Evolutionary conservation across 2,888 invertebrate genomes (phyloP).

Genomic region (Tridacna gigas): DNA sequence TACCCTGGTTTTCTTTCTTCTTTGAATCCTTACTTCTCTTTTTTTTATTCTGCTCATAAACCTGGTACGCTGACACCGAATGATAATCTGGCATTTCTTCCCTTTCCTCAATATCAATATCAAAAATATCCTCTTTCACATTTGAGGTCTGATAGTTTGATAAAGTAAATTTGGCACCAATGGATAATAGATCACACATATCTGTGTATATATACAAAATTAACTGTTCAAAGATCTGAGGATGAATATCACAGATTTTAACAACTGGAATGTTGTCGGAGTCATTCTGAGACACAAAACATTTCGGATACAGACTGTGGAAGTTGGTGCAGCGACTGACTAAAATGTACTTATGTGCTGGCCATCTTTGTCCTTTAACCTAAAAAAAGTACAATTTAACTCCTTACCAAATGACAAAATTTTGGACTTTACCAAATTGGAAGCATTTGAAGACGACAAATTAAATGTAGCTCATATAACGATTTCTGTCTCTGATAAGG

Average conservation of each 20-base stretch:
- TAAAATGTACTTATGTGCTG: constrained; percentile 91
- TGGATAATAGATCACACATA: constrained; percentile 88
- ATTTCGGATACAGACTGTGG: constrained; percentile 75
- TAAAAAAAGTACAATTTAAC: constrained; percentile 76
- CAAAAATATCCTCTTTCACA: constrained; percentile 58
- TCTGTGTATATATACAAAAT: constrained; percentile 90
- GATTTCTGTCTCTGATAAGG: too few relatives aligned
- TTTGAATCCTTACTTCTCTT: constrained; percentile 73
- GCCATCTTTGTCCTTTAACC: constrained; percentile 88
- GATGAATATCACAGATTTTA: constrained; percentile 87
- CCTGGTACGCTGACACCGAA: constrained; percentile 70
- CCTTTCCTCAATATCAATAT: constrained; percentile 26
- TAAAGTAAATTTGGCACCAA: constrained; percentile 82
- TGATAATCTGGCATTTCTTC: constrained; percentile 39
- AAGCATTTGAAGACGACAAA: too few relatives aligned
- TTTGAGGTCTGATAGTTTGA: constrained; percentile 65
- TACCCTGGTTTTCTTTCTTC: constrained; percentile 54
- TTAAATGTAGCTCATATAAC: too few relatives aligned
- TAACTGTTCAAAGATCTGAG: constrained; percentile 90
- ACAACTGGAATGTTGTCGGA: constrained; percentile 81
- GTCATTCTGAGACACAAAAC: constrained; percentile 31
- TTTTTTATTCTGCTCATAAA: constrained; percentile 65
- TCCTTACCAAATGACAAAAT: too few relatives aligned
- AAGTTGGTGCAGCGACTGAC: constrained; percentile 89
- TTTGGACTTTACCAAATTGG: too few relatives aligned